These are phyloP conservation scores for Saguinus imperator DNA, from an alignment of 2,113 vertebrate species.

Conservation along the genomic window DNA sequence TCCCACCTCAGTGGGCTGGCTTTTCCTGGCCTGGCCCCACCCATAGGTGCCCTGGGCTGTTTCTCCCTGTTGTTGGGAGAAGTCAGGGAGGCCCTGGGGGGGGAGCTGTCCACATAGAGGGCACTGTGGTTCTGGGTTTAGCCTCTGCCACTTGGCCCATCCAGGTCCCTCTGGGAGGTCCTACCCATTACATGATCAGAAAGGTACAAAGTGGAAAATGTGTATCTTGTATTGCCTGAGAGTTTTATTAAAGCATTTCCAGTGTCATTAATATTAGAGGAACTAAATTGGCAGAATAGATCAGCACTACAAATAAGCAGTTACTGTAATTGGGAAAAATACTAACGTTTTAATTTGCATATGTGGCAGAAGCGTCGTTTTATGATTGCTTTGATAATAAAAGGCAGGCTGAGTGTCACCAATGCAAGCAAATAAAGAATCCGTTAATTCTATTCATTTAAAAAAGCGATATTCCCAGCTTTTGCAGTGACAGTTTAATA, in stretches of 20 bases:
- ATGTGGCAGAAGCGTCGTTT: constrained; percentile 31
- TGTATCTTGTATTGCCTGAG: neutral
- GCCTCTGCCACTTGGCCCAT: no score
- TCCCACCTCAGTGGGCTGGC: no score
- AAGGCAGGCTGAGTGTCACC: constrained; percentile 54
- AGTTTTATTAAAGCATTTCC: constrained; percentile 4
- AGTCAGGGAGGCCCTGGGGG: neutral
- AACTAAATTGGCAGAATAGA: constrained; percentile 36
- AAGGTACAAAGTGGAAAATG: neutral
- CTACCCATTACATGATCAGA: neutral
- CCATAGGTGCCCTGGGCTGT: neutral
- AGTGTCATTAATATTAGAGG: neutral
- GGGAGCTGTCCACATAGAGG: neutral
- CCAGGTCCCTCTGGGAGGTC: accelerated
- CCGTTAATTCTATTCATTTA: constrained; percentile 37
- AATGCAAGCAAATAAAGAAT: constrained; percentile 44
- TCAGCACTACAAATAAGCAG: constrained; percentile 49
- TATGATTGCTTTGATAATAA: constrained; percentile 52
- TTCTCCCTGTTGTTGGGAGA: neutral
- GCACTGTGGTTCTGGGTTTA: no score
- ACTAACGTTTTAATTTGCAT: constrained; percentile 65
- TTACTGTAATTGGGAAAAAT: constrained; percentile 53
- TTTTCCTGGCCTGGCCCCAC: neutral
- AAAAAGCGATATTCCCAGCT: neutral
- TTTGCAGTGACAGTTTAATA: constrained; percentile 51